Evolutionary conservation across 1,140 invertebrate species (phyloP).

Genomic region (Piezodorus guildinii): DNA sequence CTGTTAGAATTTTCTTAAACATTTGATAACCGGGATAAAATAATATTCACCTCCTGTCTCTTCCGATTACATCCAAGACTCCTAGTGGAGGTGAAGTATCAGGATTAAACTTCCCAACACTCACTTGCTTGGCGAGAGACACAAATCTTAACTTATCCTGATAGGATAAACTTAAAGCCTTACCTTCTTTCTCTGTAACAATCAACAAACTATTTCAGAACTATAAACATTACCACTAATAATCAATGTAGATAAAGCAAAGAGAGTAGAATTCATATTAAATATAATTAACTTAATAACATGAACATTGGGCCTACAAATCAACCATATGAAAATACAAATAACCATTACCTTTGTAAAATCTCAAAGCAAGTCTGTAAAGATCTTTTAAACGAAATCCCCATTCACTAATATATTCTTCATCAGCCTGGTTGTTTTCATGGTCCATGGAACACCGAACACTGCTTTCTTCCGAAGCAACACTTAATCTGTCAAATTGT

Average conservation of each 20-base stretch:
- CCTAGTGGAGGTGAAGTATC: slow-evolving; percentile 73
- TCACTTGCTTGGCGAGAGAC: slow-evolving; percentile 83
- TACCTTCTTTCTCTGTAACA: slow-evolving; percentile 87
- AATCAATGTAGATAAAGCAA: no score
- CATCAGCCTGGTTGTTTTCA: slow-evolving; percentile 19
- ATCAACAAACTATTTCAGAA: slow-evolving; percentile 25
- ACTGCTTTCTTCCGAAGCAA: slow-evolving; percentile 11
- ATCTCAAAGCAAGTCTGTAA: slow-evolving; percentile 73
- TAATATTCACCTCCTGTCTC: slow-evolving; percentile 59
- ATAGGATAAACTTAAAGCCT: slow-evolving; percentile 86
- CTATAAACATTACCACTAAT: no score
- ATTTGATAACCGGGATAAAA: not conserved
- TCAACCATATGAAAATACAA: not conserved
- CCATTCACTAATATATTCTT: slow-evolving; percentile 38
- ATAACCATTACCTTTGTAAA: slow-evolving; percentile 68
- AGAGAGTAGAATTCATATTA: no score
- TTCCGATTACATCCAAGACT: slow-evolving; percentile 88
- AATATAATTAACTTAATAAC: no score
- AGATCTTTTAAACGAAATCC: slow-evolving; percentile 61
- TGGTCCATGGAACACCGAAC: not conserved
- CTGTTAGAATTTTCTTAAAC: no score
- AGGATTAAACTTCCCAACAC: slow-evolving; percentile 68
- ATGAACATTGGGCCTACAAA: not conserved
- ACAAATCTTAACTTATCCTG: slow-evolving; percentile 84
- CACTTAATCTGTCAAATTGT: slow-evolving; percentile 22